phyloP scores from a whole-genome alignment of 2,888 invertebrate genomes.

The Drosophila longiperda region DNA sequence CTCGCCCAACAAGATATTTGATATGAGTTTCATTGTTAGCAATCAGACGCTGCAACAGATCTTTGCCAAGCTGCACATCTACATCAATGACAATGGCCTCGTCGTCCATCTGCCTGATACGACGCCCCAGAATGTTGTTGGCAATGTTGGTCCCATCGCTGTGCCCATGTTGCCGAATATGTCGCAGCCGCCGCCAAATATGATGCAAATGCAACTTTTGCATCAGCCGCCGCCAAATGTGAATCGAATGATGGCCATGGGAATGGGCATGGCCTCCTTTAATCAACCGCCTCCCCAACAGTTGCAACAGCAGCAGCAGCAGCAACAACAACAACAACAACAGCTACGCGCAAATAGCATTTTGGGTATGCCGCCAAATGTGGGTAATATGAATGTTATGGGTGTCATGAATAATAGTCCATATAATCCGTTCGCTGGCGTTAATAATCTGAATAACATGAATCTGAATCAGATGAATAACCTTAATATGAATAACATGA shows the following conservation, averaged over 20 bases:
- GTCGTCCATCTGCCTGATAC: constrained; percentile 83
- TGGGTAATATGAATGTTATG: constrained; percentile 28
- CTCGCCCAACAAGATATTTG: constrained; percentile 86
- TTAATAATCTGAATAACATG: constrained; percentile 26
- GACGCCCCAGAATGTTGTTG: constrained; percentile 32
- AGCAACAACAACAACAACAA: neutral
- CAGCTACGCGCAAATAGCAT: constrained; percentile 32
- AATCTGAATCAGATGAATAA: constrained; percentile 4
- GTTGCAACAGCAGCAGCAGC: neutral
- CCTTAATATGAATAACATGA: constrained; percentile 29
- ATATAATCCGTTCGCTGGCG: constrained; percentile 68
- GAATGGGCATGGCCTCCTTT: constrained; percentile 60
- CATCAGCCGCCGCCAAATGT: constrained; percentile 81
- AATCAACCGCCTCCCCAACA: constrained; percentile 81
- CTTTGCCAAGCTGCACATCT: constrained; percentile 88
- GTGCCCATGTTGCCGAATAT: constrained; percentile 72
- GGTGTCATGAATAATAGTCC: constrained; percentile 61
- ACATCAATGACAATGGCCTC: constrained; percentile 87
- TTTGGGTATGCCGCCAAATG: constrained; percentile 46
- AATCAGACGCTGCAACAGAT: constrained; percentile 87
- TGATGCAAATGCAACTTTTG: constrained; percentile 70
- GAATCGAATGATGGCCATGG: constrained; percentile 77
- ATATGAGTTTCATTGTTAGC: constrained; percentile 86
- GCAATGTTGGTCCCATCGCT: neutral
- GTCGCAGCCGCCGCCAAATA: constrained; percentile 78